These are phyloP conservation scores for Varanus salvator DNA, from an alignment of 2,113 vertebrate species.

Conservation along the genomic window DNA sequence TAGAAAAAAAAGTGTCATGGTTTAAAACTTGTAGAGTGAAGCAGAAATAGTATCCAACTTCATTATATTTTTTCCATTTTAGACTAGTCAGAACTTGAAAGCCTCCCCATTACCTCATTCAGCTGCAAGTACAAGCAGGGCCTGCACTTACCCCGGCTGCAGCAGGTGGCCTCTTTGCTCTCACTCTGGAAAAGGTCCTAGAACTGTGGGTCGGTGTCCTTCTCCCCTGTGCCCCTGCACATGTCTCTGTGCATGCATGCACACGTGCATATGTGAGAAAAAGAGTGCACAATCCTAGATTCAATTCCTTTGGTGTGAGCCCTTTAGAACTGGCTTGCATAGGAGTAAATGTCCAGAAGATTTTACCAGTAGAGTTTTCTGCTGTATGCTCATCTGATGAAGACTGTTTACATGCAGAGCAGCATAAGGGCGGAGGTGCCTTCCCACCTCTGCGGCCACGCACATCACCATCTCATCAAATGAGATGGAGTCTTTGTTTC, in stretches of 20 bases:
- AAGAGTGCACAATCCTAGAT: background rate
- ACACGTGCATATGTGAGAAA: background rate
- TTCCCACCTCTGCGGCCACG: background rate
- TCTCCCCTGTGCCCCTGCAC: too few species aligned
- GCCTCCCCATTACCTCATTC: too few species aligned
- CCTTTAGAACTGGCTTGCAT: background rate
- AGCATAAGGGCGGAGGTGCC: background rate
- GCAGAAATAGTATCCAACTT: background rate
- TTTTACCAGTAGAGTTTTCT: background rate
- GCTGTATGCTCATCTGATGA: background rate
- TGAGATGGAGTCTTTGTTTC: background rate
- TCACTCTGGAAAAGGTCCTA: too few species aligned
- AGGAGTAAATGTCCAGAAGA: background rate
- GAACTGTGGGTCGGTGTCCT: too few species aligned
- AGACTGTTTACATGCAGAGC: background rate
- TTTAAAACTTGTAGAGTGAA: background rate
- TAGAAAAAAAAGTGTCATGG: background rate
- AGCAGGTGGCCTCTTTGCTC: background rate
- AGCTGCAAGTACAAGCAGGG: too few species aligned
- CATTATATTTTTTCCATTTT: background rate
- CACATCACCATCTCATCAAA: background rate
- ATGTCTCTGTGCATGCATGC: too few species aligned
- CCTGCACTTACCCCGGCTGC: background rate
- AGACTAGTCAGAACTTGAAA: background rate
- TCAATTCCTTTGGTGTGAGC: too few species aligned